phyloP scores from a whole-genome alignment of 2,888 invertebrate genomes.

The Bellardia pandia region DNA sequence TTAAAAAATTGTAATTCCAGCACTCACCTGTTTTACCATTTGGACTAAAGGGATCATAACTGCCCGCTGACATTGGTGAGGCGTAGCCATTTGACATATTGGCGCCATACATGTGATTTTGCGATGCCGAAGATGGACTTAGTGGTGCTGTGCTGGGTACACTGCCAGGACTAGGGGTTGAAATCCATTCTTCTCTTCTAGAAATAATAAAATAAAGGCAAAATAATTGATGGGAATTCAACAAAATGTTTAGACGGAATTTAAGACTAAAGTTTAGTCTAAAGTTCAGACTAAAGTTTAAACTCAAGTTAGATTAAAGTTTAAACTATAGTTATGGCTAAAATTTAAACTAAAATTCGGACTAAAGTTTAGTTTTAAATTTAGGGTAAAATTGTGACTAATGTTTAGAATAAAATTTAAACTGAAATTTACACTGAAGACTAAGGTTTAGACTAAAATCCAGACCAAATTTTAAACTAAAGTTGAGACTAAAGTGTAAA shows the following conservation, averaged over 20 bases:
- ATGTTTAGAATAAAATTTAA: not conserved
- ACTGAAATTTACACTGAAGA: not conserved
- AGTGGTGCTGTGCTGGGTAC: conserved; percentile 86
- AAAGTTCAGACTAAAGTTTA: too few relatives aligned
- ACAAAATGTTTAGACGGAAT: too few relatives aligned
- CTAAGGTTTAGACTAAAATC: too few relatives aligned
- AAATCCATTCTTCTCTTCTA: conserved; percentile 87
- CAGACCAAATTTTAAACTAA: too few relatives aligned
- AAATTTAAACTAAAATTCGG: too few relatives aligned
- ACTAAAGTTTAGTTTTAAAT: not conserved
- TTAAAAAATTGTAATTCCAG: too few relatives aligned
- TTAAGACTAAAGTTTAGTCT: too few relatives aligned
- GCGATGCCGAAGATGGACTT: conserved; percentile 88
- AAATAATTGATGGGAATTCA: not conserved
- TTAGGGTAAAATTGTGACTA: not conserved
- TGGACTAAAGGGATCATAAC: conserved; percentile 95
- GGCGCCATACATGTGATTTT: conserved; percentile 83
- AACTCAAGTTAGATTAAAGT: too few relatives aligned
- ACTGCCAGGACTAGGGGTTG: conserved; percentile 86
- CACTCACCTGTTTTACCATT: conserved; percentile 94
- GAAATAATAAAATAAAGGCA: conserved; percentile 25
- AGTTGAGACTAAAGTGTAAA: too few relatives aligned
- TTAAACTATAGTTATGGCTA: too few relatives aligned
- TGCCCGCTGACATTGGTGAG: conserved; percentile 93
- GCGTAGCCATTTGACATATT: conserved; percentile 90